Conservation (phyloP, 2,888 invertebrate species). For the Lasius fuliginosus region DNA sequence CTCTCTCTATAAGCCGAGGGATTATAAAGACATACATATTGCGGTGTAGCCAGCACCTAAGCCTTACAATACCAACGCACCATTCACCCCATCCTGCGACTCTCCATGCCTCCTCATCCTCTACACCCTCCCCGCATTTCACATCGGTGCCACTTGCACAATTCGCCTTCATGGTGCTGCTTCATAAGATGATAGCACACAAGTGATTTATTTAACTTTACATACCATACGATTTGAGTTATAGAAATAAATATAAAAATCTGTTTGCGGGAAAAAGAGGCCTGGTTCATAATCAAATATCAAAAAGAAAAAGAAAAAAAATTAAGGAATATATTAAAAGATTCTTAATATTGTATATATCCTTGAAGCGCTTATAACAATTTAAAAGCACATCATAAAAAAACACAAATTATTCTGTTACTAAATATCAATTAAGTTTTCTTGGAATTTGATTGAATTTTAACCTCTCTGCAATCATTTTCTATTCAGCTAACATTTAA, state of each 20-base stretch:
- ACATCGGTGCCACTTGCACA: constrained; percentile 29
- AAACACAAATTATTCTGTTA: neutral
- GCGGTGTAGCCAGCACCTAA: constrained; percentile 70
- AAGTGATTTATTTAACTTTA: constrained; percentile 16
- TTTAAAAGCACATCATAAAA: neutral
- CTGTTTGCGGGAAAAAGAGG: neutral
- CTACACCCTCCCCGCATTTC: constrained; percentile 40
- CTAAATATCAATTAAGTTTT: neutral
- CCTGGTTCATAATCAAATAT: neutral
- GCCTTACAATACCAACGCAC: constrained; percentile 67
- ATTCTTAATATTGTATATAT: neutral
- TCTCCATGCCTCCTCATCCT: constrained; percentile 15
- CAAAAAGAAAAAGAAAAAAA: neutral
- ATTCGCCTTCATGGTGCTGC: constrained; percentile 3
- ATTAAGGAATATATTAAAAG: neutral
- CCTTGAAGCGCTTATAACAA: neutral
- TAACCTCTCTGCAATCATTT: neutral
- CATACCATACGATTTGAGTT: neutral
- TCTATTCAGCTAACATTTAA: neutral
- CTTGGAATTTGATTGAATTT: neutral
- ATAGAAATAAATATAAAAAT: neutral
- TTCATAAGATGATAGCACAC: neutral
- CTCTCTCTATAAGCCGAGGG: constrained; percentile 68
- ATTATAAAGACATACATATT: constrained; percentile 78
- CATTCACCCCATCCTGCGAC: constrained; percentile 51